phyloP scores from a whole-genome alignment of 1,140 invertebrate species.

The Hypothenemus hampei region DNA sequence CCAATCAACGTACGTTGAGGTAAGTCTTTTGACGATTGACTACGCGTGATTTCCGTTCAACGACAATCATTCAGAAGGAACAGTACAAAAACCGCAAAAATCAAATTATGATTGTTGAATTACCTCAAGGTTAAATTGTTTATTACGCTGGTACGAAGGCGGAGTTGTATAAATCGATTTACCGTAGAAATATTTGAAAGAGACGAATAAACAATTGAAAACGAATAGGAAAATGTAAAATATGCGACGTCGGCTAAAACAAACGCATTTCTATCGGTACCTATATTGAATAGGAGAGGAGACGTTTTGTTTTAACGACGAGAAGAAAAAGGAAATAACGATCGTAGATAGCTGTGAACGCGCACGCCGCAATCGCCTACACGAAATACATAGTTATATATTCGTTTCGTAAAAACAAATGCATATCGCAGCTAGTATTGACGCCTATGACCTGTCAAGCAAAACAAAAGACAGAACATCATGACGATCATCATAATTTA shows the following conservation, averaged over 20 bases:
- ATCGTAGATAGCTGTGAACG: slow-evolving; percentile 7
- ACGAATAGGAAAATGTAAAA: neutral
- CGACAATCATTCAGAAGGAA: too few relatives aligned
- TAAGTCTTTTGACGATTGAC: too few relatives aligned
- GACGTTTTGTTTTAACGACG: neutral
- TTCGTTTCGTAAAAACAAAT: neutral
- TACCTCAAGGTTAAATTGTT: too few relatives aligned
- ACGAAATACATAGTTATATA: neutral
- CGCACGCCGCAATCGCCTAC: neutral
- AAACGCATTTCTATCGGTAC: too few relatives aligned
- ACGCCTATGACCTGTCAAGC: neutral
- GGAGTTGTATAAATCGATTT: too few relatives aligned
- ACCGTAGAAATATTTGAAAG: neutral
- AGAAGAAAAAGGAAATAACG: neutral
- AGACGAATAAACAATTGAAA: neutral
- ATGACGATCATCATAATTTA: neutral
- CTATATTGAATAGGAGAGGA: neutral
- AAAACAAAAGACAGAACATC: neutral
- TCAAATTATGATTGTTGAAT: too few relatives aligned
- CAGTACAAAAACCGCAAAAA: too few relatives aligned
- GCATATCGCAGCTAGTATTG: neutral
- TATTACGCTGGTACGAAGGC: neutral
- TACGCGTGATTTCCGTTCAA: too few relatives aligned
- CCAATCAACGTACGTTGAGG: too few relatives aligned
- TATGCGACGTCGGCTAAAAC: neutral